These are phyloP conservation scores for Aphaenogaster rudis DNA, from an alignment of 1,140 invertebrate species.

Conservation along the genomic window DNA sequence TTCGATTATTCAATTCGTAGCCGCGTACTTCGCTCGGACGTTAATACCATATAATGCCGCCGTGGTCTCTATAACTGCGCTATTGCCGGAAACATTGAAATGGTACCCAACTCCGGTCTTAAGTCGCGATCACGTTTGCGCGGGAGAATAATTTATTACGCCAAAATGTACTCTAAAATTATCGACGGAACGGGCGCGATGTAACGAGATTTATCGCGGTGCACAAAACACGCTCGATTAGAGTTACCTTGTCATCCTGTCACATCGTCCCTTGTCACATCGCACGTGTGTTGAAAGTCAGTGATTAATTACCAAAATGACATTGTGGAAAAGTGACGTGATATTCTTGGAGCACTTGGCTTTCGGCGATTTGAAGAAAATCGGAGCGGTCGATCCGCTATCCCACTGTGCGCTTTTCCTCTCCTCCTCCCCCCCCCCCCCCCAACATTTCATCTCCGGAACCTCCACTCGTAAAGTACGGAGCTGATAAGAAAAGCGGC, in stretches of 20 bases:
- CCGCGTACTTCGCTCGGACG: slow-evolving; percentile 80
- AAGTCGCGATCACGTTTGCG: slow-evolving; percentile 50
- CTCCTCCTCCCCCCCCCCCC: neutral
- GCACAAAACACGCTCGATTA: slow-evolving; percentile 38
- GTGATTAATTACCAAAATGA: slow-evolving; percentile 39
- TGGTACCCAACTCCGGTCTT: slow-evolving; percentile 50
- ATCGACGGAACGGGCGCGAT: slow-evolving; percentile 3
- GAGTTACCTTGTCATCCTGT: neutral
- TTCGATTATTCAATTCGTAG: slow-evolving; percentile 85
- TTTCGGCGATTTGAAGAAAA: slow-evolving; percentile 27
- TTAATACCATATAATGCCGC: slow-evolving; percentile 83
- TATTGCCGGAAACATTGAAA: slow-evolving; percentile 65
- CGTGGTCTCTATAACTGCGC: slow-evolving; percentile 55
- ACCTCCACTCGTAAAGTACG: slow-evolving; percentile 80
- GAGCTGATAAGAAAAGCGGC: slow-evolving; percentile 84
- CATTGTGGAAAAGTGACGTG: slow-evolving; percentile 19
- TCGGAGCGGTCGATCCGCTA: slow-evolving; percentile 5
- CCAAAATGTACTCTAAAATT: slow-evolving; percentile 17
- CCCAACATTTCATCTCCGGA: slow-evolving; percentile 70
- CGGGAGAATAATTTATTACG: slow-evolving; percentile 58
- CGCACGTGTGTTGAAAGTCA: neutral
- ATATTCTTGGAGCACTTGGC: neutral
- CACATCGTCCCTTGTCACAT: neutral
- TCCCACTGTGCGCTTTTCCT: slow-evolving; percentile 48
- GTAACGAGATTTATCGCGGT: slow-evolving; percentile 33